phyloP scores from a whole-genome alignment of 2,797 vertebrate species.

The Tympanoctomys barrerae region DNA sequence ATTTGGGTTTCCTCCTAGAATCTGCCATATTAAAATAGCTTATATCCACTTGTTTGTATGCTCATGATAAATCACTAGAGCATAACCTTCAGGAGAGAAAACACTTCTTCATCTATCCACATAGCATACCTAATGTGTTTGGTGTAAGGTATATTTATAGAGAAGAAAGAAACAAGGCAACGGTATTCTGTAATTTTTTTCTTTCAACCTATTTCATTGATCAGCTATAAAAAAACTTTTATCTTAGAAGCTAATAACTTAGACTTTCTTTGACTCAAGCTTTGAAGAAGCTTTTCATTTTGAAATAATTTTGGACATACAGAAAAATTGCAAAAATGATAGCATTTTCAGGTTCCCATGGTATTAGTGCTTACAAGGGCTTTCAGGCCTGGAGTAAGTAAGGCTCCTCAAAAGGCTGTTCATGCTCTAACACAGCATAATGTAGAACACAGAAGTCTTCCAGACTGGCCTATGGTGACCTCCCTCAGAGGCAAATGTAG shows the following conservation, averaged over 20 bases:
- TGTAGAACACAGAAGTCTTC: not conserved
- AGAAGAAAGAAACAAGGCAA: not conserved
- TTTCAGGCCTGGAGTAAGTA: not conserved
- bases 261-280: not conserved
- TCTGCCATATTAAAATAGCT: not conserved
- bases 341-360: too few species aligned
- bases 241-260: not conserved
- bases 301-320: not conserved
- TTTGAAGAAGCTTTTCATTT: not conserved
- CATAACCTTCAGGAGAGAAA: not conserved
- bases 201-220: not conserved
- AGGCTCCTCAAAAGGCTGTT: not conserved
- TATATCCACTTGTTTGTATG: not conserved
- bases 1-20: slow-evolving; percentile 4
- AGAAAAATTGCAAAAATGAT: not conserved
- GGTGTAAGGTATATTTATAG: not conserved
- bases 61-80: not conserved
- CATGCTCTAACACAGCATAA: not conserved
- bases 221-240: not conserved
- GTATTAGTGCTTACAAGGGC: not conserved
- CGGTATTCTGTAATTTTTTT: not conserved
- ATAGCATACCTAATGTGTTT: not conserved
- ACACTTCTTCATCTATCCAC: not conserved
- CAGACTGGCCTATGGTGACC: not conserved
- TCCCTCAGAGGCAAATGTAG: not conserved